phyloP scores from a whole-genome alignment of 2,888 invertebrate genomes.

The Apoda limacodes region DNA sequence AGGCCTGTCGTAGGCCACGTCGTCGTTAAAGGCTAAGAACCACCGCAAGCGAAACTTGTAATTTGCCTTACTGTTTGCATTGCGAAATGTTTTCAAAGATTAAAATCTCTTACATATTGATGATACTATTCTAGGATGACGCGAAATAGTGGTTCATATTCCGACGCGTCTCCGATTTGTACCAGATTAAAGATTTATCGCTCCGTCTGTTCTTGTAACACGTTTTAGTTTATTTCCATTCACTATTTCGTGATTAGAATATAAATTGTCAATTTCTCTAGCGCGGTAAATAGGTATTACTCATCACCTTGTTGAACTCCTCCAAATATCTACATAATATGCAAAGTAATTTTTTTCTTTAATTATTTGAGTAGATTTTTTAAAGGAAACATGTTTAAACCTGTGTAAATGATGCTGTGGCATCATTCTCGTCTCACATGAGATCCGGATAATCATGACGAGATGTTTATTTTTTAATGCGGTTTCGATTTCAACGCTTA shows the following conservation, averaged over 20 bases:
- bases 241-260: slow-evolving; percentile 33
- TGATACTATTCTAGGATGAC: no score
- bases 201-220: slow-evolving; percentile 24
- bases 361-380: no score
- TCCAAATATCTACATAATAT: slow-evolving; percentile 31
- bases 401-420: slow-evolving; percentile 38
- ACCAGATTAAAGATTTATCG: slow-evolving; percentile 22
- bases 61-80: slow-evolving; percentile 29
- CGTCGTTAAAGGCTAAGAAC: slow-evolving; percentile 49
- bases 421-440: slow-evolving; percentile 44
- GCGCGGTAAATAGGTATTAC: no score
- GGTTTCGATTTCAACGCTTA: slow-evolving; percentile 55
- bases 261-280: slow-evolving; percentile 19
- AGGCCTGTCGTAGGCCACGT: slow-evolving; percentile 47
- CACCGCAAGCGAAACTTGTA: slow-evolving; percentile 30
- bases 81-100: no score
- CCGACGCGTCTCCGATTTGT: slow-evolving; percentile 19
- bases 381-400: slow-evolving; percentile 54
- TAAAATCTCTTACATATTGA: no score
- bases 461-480: slow-evolving; percentile 51
- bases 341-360: slow-evolving; percentile 49
- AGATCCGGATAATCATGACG: slow-evolving; percentile 40
- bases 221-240: slow-evolving; percentile 34
- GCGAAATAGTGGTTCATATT: no score
- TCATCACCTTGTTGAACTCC: slow-evolving; percentile 42